A percentile compares a stretch with the other conserved stretches of the same genome.
Conservation (phyloP, 2,113 vertebrate species). For the Polypterus bichir region DNA sequence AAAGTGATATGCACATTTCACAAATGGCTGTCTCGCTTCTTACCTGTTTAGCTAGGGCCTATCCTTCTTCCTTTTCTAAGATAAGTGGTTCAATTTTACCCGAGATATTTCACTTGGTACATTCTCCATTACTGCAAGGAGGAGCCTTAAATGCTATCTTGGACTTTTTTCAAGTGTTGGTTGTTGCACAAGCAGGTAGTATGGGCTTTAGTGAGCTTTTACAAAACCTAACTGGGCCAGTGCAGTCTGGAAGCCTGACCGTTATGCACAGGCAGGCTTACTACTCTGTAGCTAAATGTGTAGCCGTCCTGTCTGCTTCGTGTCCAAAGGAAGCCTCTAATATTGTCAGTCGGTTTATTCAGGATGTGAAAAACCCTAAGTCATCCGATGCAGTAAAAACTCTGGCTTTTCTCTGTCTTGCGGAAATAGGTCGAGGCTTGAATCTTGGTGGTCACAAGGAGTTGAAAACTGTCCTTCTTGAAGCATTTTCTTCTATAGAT, state of each 20-base stretch:
- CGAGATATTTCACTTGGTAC: conserved; percentile 62
- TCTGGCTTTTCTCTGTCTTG: conserved; percentile 72
- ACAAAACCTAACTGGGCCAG: conserved; percentile 55
- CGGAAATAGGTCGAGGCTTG: conserved; percentile 67
- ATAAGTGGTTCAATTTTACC: conserved; percentile 53
- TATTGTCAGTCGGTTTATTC: conserved; percentile 55
- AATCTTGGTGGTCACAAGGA: conserved; percentile 67
- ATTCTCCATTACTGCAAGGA: conserved; percentile 73
- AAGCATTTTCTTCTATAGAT: conserved; percentile 66
- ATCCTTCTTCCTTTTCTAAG: conserved; percentile 61
- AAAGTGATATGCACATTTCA: conserved; percentile 84
- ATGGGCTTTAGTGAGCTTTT: conserved; percentile 57
- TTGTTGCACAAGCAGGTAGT: conserved; percentile 46
- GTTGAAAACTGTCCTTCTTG: conserved; percentile 68
- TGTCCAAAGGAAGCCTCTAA: conserved; percentile 65
- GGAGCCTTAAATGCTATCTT: conserved; percentile 57
- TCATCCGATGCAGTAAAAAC: conserved; percentile 58
- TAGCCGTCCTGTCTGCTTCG: conserved; percentile 60
- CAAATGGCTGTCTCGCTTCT: conserved; percentile 72
- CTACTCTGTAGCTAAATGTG: conserved; percentile 67
- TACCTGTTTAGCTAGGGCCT: conserved; percentile 56
- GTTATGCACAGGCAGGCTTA: conserved; percentile 65
- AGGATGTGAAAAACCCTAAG: conserved; percentile 59
- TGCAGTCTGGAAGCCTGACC: conserved; percentile 19
- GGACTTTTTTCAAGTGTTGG: conserved; percentile 65